phyloP scores from a whole-genome alignment of 2,888 invertebrate species.

The Lasius platythorax region DNA sequence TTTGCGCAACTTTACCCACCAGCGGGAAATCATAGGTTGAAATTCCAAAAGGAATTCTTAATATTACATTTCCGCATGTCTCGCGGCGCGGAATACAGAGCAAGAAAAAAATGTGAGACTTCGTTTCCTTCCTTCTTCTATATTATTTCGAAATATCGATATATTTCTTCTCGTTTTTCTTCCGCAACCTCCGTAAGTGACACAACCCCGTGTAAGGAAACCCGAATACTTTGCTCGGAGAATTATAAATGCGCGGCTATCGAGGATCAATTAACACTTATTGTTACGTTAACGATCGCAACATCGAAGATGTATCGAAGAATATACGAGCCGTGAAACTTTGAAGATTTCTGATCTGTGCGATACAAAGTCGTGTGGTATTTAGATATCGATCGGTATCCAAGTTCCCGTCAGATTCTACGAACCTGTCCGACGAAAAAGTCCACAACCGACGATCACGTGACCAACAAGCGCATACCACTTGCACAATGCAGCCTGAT shows the following conservation, averaged over 20 bases:
- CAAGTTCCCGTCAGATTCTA: background rate
- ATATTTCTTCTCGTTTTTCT: constrained; percentile 1
- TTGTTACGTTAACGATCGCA: background rate
- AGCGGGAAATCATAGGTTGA: constrained; percentile 71
- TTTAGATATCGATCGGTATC: background rate
- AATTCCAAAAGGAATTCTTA: constrained; percentile 59
- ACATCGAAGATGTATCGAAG: background rate
- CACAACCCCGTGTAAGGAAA: background rate
- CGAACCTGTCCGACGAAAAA: background rate
- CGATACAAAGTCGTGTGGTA: background rate
- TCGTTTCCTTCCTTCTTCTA: constrained; percentile 9
- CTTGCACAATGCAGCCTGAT: background rate
- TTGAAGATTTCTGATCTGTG: background rate
- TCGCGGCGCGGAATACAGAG: constrained; percentile 51
- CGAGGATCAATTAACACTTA: background rate
- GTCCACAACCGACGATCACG: background rate
- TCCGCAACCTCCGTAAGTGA: background rate
- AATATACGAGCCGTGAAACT: background rate
- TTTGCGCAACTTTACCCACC: constrained; percentile 40
- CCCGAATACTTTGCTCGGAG: background rate
- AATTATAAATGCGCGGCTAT: background rate
- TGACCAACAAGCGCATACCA: constrained; percentile 4
- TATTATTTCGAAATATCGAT: constrained; percentile 53
- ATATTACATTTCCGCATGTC: constrained; percentile 58
- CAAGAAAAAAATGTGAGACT: constrained; percentile 36